Evolutionary conservation across 2,888 invertebrate species (phyloP), one percentile per base, ranked within the genome.

Genomic region (Pecten maximus): DNA sequence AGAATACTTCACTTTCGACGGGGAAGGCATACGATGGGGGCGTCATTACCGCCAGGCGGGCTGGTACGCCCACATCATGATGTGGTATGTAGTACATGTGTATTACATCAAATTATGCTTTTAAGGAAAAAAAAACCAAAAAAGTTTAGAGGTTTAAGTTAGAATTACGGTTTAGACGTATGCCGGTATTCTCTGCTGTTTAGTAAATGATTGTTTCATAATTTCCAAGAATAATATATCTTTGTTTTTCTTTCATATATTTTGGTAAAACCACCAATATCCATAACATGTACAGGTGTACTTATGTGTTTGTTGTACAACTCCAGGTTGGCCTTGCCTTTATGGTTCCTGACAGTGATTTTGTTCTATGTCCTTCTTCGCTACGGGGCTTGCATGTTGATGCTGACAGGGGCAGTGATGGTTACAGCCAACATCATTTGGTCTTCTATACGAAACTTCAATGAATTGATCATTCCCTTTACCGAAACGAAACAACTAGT

Each of bases 1-100:
- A 0, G 98, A 98, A 94, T 97, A 98, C 95, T 97, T 98, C 94
- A 97, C 97, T 0, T 97, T 97, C 90, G 98, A 98, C 93, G 98
- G 97, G 0, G 97, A 97, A 95, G 97, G 97, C 6, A 97, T 97
- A 89, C 87, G 97, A 88, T 97, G 97, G 95, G 97, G 97, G 0
- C 96, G 97, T 88, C 97, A 97, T 94, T 97, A 97, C 94, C 94
- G 97, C 40, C 94, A 95, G 19, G 97, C 97, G 3, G 98, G 98
- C 35, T 97, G 97, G 97, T 98, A 97, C 93, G 96, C 97, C 28
- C 97, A 98, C 93, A 97, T 97, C 89, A 95, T 97, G 87, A 94
- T 97, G 91, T 98, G 98, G 97, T 97, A 54, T 23, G 54, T 54
- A 54, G 54, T 54, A 54, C 50, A 19, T 19, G 23, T 23, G 1